A percentile compares a stretch with the other conserved stretches of the same genome.
These are phyloP conservation scores for Microcebus griseorufus DNA, from an alignment of 2,113 vertebrate genomes.

Conservation along the genomic window DNA sequence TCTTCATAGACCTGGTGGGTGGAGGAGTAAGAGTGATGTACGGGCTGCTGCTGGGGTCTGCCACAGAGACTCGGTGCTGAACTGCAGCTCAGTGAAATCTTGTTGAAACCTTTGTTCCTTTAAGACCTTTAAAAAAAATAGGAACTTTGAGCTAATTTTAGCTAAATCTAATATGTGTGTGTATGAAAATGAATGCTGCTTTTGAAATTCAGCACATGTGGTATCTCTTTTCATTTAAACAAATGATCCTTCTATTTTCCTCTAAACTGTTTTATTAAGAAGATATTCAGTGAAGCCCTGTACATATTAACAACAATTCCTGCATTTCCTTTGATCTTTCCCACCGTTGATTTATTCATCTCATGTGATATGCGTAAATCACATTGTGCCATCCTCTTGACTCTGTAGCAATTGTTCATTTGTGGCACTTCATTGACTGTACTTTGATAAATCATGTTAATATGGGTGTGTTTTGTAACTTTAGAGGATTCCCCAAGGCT, in stretches of 20 bases:
- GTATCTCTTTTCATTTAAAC: conserved; percentile 72
- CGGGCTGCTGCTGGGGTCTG: not conserved
- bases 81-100: conserved; percentile 28
- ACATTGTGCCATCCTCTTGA: conserved; percentile 44
- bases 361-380: conserved; percentile 65
- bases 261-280: conserved; percentile 72
- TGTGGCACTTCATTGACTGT: conserved; percentile 48
- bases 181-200: conserved; percentile 68
- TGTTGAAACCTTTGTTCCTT: conserved; percentile 56
- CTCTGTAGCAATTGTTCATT: conserved; percentile 59
- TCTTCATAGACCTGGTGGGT: not conserved
- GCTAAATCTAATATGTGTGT: conserved; percentile 48
- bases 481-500: not conserved
- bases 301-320: conserved; percentile 43
- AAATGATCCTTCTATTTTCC: conserved; percentile 74
- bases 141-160: conserved; percentile 73
- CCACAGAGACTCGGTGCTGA: not conserved
- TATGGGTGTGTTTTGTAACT: conserved; percentile 17
- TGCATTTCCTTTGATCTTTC: conserved; percentile 72
- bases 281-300: conserved; percentile 66
- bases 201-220: conserved; percentile 61
- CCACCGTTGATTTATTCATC: conserved; percentile 1
- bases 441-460: conserved; percentile 54
- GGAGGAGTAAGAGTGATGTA: not conserved
- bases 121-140: conserved; percentile 38